Percentiles rank a stretch among this genome's conserved stretches.
Conservation (phyloP, 2,888 invertebrate genomes). For the Acronicta psi region DNA sequence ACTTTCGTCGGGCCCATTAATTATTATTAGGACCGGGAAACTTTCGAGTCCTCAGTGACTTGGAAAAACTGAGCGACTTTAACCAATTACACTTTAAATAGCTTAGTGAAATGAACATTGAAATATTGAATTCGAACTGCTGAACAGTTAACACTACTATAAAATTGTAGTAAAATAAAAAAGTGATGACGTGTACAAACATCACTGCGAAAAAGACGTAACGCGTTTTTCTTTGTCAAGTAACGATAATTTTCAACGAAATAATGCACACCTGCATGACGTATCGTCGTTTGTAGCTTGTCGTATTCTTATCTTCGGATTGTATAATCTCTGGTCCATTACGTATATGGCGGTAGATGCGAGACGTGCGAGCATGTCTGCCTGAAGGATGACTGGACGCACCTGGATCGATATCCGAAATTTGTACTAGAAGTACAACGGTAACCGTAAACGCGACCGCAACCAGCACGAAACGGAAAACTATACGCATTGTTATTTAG, state of each 20-base stretch:
- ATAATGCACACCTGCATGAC: constrained; percentile 51
- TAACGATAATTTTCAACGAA: not conserved
- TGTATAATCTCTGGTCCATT: constrained; percentile 10
- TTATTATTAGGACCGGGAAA: constrained; percentile 85
- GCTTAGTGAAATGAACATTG: constrained; percentile 65
- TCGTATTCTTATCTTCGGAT: constrained; percentile 26
- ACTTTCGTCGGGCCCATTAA: constrained; percentile 85
- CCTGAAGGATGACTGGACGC: constrained; percentile 44
- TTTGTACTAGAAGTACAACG: constrained; percentile 61
- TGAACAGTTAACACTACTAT: no score
- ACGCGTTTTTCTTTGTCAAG: not conserved
- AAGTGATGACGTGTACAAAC: no score
- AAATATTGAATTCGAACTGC: constrained; percentile 52
- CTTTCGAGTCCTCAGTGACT: constrained; percentile 81
- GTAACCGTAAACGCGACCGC: constrained; percentile 58
- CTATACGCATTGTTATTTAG: constrained; percentile 65
- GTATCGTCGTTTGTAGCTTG: constrained; percentile 37
- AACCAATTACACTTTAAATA: constrained; percentile 79
- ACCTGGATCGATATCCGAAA: constrained; percentile 55
- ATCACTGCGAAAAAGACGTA: no score
- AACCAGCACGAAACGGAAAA: constrained; percentile 61
- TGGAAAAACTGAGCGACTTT: constrained; percentile 81
- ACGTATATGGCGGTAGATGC: constrained; percentile 25
- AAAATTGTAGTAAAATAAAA: no score
- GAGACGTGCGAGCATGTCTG: constrained; percentile 40